phyloP scores from a whole-genome alignment of 2,113 vertebrate species.

The Perccottus glenii region DNA sequence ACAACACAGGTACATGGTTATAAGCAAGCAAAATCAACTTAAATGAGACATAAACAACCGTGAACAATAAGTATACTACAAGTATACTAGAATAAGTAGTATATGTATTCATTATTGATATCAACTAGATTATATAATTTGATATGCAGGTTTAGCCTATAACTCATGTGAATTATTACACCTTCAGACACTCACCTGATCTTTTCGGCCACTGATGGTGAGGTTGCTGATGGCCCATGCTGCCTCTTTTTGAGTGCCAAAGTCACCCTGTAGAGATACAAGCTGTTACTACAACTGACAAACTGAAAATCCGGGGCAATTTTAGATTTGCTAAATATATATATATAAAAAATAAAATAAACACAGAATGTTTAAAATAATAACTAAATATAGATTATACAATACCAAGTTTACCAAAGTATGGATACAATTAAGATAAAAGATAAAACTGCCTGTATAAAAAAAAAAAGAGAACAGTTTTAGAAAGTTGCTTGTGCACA shows the following conservation, averaged over 20 bases:
- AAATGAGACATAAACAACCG: not conserved
- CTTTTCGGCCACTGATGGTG: slow-evolving; percentile 99
- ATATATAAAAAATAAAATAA: not conserved
- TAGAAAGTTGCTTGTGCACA: slow-evolving; percentile 6
- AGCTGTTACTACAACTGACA: slow-evolving; percentile 55
- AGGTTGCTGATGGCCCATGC: slow-evolving; percentile 99
- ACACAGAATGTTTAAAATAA: too few relatives aligned
- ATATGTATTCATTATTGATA: not conserved
- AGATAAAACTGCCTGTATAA: not conserved
- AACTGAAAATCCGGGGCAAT: not conserved
- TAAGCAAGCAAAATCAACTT: slow-evolving; percentile 10
- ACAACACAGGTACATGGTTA: slow-evolving; percentile 57
- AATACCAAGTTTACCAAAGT: not conserved
- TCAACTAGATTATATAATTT: too few relatives aligned
- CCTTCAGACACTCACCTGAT: slow-evolving; percentile 84
- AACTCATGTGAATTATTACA: not conserved
- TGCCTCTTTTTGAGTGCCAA: slow-evolving; percentile 98
- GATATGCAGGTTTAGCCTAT: too few relatives aligned
- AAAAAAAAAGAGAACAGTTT: not conserved
- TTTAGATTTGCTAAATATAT: slow-evolving; percentile 1
- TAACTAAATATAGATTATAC: not conserved
- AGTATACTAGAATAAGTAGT: too few relatives aligned
- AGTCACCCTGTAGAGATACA: slow-evolving; percentile 89
- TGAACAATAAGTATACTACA: too few relatives aligned
- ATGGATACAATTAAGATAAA: not conserved